A percentile compares a stretch with the other conserved stretches of the same genome.
Evolutionary conservation across 23 tunicate species (phyloP).

Genomic region (Aplidium turbinatum): DNA sequence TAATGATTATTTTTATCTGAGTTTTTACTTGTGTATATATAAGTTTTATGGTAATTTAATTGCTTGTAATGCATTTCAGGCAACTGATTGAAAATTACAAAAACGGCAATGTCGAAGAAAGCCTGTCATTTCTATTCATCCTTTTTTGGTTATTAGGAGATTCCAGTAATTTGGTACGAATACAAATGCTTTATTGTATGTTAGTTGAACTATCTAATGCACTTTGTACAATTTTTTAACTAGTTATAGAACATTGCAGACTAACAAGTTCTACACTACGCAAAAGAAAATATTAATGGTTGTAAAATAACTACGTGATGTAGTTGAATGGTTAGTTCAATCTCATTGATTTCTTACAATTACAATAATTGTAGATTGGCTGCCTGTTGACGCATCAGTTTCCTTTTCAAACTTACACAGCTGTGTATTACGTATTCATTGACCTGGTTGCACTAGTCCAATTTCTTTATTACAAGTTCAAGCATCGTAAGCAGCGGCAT

Average conservation of each 20-base stretch:
- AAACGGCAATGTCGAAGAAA: conserved; percentile 82
- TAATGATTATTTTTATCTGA: too few relatives aligned
- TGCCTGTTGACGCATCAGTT: conserved; percentile 91
- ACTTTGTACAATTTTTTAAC: too few relatives aligned
- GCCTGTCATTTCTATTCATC: conserved; percentile 79
- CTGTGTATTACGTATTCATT: conserved; percentile 93
- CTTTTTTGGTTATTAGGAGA: conserved; percentile 93
- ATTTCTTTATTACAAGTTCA: conserved; percentile 55
- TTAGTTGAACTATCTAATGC: too few relatives aligned
- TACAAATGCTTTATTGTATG: too few relatives aligned
- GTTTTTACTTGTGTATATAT: too few relatives aligned
- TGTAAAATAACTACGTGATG: not conserved
- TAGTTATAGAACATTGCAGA: too few relatives aligned
- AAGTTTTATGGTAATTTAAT: too few relatives aligned
- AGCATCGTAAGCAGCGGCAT: conserved; percentile 24
- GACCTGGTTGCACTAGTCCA: conserved; percentile 82
- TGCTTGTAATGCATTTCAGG: too few relatives aligned
- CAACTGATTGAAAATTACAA: conserved; percentile 88
- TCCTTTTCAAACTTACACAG: conserved; percentile 90
- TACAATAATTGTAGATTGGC: conserved; percentile 58
- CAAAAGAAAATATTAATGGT: not conserved
- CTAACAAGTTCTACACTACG: too few relatives aligned
- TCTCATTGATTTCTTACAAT: not conserved
- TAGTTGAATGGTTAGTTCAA: not conserved
- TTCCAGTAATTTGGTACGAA: conserved; percentile 75